These are phyloP conservation scores for Busseola fusca DNA, from an alignment of 2,888 invertebrate species.

Conservation along the genomic window DNA sequence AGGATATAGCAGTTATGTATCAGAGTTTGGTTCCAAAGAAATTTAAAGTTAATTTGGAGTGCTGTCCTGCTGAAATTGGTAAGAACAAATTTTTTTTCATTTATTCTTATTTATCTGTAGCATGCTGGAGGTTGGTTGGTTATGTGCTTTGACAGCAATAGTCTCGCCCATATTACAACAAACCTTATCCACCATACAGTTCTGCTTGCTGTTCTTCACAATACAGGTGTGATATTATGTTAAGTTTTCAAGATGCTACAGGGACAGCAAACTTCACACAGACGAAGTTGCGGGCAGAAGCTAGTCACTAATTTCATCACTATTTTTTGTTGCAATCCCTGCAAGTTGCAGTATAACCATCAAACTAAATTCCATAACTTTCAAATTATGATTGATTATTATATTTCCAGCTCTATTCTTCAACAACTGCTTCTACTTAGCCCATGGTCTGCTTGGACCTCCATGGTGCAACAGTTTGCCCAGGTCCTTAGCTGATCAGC, in stretches of 20 bases:
- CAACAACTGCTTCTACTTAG: slow-evolving; percentile 87
- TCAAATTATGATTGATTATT: neutral
- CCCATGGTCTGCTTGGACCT: slow-evolving; percentile 85
- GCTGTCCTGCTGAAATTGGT: slow-evolving; percentile 85
- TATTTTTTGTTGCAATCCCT: neutral
- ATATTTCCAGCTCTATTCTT: slow-evolving; percentile 82
- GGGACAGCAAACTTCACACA: too few species aligned
- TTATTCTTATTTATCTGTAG: neutral
- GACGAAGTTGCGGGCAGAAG: too few species aligned
- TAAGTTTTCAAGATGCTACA: neutral
- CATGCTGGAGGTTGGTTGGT: neutral
- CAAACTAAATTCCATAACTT: neutral
- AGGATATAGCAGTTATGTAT: slow-evolving; percentile 84
- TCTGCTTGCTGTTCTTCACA: neutral
- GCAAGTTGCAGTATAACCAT: neutral
- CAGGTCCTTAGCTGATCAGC: slow-evolving; percentile 70
- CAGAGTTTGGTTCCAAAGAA: slow-evolving; percentile 83
- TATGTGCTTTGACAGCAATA: neutral
- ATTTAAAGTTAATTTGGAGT: slow-evolving; percentile 81
- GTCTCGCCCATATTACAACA: neutral
- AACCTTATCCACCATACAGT: neutral
- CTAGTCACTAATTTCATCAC: neutral
- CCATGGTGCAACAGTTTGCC: slow-evolving; percentile 82
- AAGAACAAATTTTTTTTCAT: slow-evolving; percentile 40
- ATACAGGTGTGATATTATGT: neutral